A percentile compares a stretch with the other conserved stretches of the same genome.
Evolutionary conservation across 2,113 vertebrate genomes (phyloP).

Genomic region (Lutjanus erythropterus): DNA sequence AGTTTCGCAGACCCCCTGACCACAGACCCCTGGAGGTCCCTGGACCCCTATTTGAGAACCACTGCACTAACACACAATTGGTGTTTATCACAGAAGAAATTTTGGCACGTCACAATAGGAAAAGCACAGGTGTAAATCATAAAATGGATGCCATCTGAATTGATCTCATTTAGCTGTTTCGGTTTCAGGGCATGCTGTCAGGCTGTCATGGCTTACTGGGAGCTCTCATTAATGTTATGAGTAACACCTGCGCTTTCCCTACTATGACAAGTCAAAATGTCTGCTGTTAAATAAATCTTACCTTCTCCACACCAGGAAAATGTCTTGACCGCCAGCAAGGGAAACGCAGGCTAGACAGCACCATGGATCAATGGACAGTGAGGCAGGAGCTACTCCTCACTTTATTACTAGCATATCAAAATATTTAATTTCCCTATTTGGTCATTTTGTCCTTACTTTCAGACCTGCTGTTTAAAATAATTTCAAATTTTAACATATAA

Average conservation of each 20-base stretch:
- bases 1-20: too few species aligned
- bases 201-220: not conserved
- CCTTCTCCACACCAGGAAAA: not conserved
- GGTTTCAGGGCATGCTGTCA: not conserved
- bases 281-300: not conserved
- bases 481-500: too few species aligned
- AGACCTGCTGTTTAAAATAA: not conserved
- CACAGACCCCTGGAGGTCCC: too few species aligned
- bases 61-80: not conserved
- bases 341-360: not conserved
- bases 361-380: not conserved
- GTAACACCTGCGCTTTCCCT: not conserved
- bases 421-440: not conserved
- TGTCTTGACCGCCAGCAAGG: not conserved
- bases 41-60: too few species aligned
- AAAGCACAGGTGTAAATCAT: slow-evolving; percentile 4
- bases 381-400: not conserved
- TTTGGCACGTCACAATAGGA: not conserved
- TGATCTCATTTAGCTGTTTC: not conserved
- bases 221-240: not conserved
- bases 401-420: not conserved
- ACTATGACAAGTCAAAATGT: not conserved
- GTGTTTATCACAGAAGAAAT: not conserved
- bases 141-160: not conserved
- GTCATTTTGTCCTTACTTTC: not conserved